Evolutionary conservation across 2,797 vertebrate species (phyloP), one percentile per base, ranked within the genome.

Genomic region (Cynopterus sphinx): DNA sequence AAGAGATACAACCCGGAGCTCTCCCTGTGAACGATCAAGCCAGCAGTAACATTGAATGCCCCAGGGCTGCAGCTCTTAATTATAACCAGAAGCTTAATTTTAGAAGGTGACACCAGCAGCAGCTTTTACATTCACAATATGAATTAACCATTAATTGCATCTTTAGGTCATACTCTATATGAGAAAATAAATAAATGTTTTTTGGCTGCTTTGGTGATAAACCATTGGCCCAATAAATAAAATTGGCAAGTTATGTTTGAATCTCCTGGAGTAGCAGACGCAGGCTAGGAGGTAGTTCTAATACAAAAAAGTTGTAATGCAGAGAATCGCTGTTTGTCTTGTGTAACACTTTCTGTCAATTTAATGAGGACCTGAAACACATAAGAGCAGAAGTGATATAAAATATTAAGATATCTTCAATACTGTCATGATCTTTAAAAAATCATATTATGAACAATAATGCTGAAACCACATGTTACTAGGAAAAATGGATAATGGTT

Each of bases 91-190:
- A 75, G 90, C 43, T 87, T 93, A 87, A 96, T 68, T 94, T 96
- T 88, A 94, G 96, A 93, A 97, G 77, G 95, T 93, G 90, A 92
- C 53, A 91, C 67, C 12, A 26, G 57, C 53, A 82, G 57, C 33
- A 61, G 63, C 49, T 88, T 82, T 55, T 43, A 39, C 63, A 81
- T 82, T 93, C 51, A 83, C 21, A 9, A 61, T 75, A 85, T 90
- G 75, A 96, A 86, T 82, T 83, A 86, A 93, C 93, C 68, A 92
- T 86, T 83, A 96, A 79, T 83, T 97, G 49, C 36, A 92, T 85
- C 85, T 87, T 88, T 95, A 93, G 57, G 36, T 94, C 55, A 93
- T 36, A 43, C 7, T 81, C 70, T 53, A 49, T 10, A 70, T 43
- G 7, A 82, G 57, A 87, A 70, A 84, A 85, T 94, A 82, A 71